Base-by-base conservation (phyloP, 2,797 vertebrate species). In the Buphagus erythrorhynchus region DNA sequence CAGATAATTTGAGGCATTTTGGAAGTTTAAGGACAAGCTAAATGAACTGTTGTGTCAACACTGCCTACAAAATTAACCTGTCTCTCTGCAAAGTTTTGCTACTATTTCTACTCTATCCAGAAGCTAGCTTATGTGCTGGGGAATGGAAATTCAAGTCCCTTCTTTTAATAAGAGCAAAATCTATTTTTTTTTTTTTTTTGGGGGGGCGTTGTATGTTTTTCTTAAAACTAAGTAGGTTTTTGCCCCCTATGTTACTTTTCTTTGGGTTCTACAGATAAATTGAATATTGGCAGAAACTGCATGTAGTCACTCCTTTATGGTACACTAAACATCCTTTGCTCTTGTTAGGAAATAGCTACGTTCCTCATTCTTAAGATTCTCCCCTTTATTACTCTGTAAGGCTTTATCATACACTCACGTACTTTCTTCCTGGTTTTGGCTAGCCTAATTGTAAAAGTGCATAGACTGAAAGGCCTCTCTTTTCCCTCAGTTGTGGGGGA, bases 11-110 rank as follows among this genome's bases (percentile, higher is more conserved):
- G 82, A 93, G 52, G 91, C 38, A 59, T 62, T 94, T 71, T 88
- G 85, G 57, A 91, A 89, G 48, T 87, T 94, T 95, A 83, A 95
- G 84, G 78, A 65, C 62, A 83, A 90, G 38, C 17, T 80, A 68
- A 65, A 49, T 49, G 33, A 95, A 88, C 45, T 94, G 87, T 95
- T 97, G 57, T 90, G 85, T 93, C 94, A 95, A 96, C 93, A 96
- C 19, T 75, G 57, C 29, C 57, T 88, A 31, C 25, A 46, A 80
- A 96, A 95, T 74, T 73, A 96, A 85, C 26, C 36, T 66, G 66
- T 78, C 38, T 54, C 55, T 94, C 88, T 90, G 31, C 69, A 88
- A 95, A 48, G 9, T 42, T 79, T 69, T 71, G 10, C 51, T 88
- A 7, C n/a, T 49, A 21, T 51, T 83, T 43, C 49, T 46, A 8